Conservation (phyloP, 2,113 vertebrate genomes). For the Perca fluviatilis region DNA sequence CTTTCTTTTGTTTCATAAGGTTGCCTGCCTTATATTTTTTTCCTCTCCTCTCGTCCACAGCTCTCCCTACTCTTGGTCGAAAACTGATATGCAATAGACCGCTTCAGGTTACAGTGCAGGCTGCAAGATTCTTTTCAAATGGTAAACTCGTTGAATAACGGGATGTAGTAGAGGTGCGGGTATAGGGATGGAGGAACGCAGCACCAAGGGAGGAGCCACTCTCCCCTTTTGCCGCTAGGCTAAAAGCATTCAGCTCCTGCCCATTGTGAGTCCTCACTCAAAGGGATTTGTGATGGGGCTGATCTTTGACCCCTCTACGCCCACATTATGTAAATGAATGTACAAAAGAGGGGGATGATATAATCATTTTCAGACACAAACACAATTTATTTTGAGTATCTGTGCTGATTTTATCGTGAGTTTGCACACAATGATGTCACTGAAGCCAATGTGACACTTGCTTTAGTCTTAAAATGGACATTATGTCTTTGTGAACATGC, state of each 20-base stretch:
- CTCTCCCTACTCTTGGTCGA: constrained; percentile 65
- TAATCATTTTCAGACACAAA: constrained; percentile 44
- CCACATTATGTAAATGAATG: constrained; percentile 88
- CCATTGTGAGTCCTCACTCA: constrained; percentile 79
- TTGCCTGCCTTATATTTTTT: constrained; percentile 73
- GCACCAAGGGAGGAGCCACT: constrained; percentile 63
- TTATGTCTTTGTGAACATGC: background rate
- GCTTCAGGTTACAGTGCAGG: constrained; percentile 80
- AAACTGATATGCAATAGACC: constrained; percentile 82
- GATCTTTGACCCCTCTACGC: constrained; percentile 86
- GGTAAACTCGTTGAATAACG: constrained; percentile 62
- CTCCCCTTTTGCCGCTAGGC: constrained; percentile 82
- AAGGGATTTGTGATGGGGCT: constrained; percentile 87
- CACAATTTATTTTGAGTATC: background rate
- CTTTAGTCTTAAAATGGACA: background rate
- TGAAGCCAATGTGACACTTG: constrained; percentile 2
- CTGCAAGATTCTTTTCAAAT: constrained; percentile 82
- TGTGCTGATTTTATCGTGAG: constrained; percentile 20
- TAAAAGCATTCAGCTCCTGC: constrained; percentile 79
- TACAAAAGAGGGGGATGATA: constrained; percentile 82
- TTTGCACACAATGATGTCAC: background rate
- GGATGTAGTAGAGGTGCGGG: constrained; percentile 63
- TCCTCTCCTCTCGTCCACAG: constrained; percentile 40
- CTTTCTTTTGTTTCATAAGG: constrained; percentile 68
- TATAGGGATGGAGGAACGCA: constrained; percentile 48